These are phyloP conservation scores for Allophyes oxyacanthae DNA, from an alignment of 2,888 invertebrate species.

Conservation along the genomic window DNA sequence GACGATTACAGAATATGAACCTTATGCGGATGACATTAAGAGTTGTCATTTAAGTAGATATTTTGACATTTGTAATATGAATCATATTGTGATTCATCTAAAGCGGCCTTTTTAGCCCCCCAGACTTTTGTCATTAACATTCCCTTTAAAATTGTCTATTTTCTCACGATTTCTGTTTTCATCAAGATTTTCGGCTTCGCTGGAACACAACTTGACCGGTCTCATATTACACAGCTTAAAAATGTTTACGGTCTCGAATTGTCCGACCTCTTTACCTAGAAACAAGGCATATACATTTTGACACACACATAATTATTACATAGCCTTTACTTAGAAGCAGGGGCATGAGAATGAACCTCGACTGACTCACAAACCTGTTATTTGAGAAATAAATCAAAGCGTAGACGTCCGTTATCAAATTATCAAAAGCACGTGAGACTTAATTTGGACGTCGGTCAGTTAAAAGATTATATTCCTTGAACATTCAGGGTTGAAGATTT, in stretches of 20 bases:
- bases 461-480: conserved; percentile 84
- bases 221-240: neutral
- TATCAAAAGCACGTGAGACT: conserved; percentile 87
- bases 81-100: too few relatives aligned
- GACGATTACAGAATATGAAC: too few relatives aligned
- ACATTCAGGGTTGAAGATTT: conserved; percentile 73
- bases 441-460: conserved; percentile 86
- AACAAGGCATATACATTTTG: conserved; percentile 52
- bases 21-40: too few relatives aligned
- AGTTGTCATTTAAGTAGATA: too few relatives aligned
- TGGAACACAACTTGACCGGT: conserved; percentile 20
- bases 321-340: conserved; percentile 64
- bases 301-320: conserved; percentile 64
- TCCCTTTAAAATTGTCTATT: neutral
- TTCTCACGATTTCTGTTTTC: conserved; percentile 17
- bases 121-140: too few relatives aligned
- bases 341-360: conserved; percentile 78
- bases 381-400: conserved; percentile 82
- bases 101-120: too few relatives aligned
- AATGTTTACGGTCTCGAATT: conserved; percentile 5
- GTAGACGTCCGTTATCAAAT: conserved; percentile 84
- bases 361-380: conserved; percentile 79
- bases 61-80: too few relatives aligned
- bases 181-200: neutral
- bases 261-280: conserved; percentile 47